Evolutionary conservation across 2,888 invertebrate species (phyloP).

Genomic region (Nemotelus nigrinus): DNA sequence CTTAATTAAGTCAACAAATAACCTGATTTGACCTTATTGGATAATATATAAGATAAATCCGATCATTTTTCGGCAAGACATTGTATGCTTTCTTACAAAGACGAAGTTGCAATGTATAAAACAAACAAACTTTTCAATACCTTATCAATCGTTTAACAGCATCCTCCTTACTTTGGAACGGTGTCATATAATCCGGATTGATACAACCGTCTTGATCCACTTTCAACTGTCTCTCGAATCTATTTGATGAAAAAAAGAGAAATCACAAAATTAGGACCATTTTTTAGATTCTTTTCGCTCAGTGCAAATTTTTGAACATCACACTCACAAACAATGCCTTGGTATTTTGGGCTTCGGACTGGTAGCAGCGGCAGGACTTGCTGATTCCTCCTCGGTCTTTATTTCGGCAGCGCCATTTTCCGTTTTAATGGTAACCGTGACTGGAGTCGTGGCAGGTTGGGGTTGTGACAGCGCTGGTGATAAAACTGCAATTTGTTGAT

Average conservation of each 20-base stretch:
- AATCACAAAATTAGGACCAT: neutral
- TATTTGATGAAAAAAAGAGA: slow-evolving; percentile 56
- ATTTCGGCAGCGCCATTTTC: slow-evolving; percentile 51
- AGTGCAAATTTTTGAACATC: slow-evolving; percentile 52
- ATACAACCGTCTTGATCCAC: slow-evolving; percentile 79
- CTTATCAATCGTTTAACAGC: slow-evolving; percentile 79
- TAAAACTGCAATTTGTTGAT: slow-evolving; percentile 59
- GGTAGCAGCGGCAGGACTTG: slow-evolving; percentile 46
- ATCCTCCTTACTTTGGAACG: slow-evolving; percentile 77
- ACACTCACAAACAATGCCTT: slow-evolving; percentile 66
- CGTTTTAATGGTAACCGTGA: slow-evolving; percentile 47
- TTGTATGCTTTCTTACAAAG: no score
- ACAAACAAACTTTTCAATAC: slow-evolving; percentile 47
- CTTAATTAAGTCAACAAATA: no score
- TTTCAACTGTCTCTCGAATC: slow-evolving; percentile 77
- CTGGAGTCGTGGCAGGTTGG: slow-evolving; percentile 27
- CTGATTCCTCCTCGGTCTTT: slow-evolving; percentile 42
- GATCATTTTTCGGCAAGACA: no score
- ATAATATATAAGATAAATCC: no score
- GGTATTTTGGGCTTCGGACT: slow-evolving; percentile 64
- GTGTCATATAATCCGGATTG: slow-evolving; percentile 77
- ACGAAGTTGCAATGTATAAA: no score
- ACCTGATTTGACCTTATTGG: no score
- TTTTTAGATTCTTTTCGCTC: neutral
- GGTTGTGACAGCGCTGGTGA: slow-evolving; percentile 40